A percentile compares a stretch with the other conserved stretches of the same genome.
phyloP scores from a whole-genome alignment of 2,113 vertebrate genomes.

The Electrona antarctica region DNA sequence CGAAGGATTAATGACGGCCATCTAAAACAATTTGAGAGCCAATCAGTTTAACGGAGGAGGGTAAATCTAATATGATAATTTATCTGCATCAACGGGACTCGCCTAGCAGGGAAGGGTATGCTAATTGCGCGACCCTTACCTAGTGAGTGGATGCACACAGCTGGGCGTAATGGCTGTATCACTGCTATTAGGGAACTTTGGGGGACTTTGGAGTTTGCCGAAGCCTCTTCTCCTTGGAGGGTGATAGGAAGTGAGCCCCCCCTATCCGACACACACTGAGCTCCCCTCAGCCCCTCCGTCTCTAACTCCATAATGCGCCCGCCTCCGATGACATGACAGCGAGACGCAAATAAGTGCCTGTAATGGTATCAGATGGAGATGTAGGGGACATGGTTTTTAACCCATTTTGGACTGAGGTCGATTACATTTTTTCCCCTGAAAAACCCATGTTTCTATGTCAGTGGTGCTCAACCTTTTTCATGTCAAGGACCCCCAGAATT shows the following conservation, averaged over 20 bases:
- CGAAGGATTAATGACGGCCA: conserved; percentile 99
- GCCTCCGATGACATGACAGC: conserved; percentile 96
- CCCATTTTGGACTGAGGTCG: too few species aligned
- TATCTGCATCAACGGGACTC: conserved; percentile 92
- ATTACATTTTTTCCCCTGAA: too few species aligned
- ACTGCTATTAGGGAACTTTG: conserved; percentile 97
- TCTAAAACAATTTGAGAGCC: conserved; percentile 99
- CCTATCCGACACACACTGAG: conserved; percentile 90
- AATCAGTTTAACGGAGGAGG: conserved; percentile 99
- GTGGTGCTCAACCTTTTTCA: too few species aligned
- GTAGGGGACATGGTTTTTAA: conserved; percentile 93
- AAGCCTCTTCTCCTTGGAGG: conserved; percentile 91
- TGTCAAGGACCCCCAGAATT: too few species aligned
- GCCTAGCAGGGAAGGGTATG: conserved; percentile 95
- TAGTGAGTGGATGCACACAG: conserved; percentile 91
- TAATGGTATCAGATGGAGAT: conserved; percentile 98
- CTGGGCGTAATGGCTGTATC: conserved; percentile 90
- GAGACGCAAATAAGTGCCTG: conserved; percentile 97
- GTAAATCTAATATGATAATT: conserved; percentile 99
- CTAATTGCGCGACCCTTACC: conserved; percentile 98
- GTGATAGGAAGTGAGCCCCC: conserved; percentile 86
- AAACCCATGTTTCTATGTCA: too few species aligned
- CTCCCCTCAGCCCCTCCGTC: conserved; percentile 69
- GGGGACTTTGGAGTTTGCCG: conserved; percentile 94
- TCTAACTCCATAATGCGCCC: conserved; percentile 96